These are phyloP conservation scores for Hystrix cristata DNA, from an alignment of 2,113 vertebrate species.

Conservation along the genomic window DNA sequence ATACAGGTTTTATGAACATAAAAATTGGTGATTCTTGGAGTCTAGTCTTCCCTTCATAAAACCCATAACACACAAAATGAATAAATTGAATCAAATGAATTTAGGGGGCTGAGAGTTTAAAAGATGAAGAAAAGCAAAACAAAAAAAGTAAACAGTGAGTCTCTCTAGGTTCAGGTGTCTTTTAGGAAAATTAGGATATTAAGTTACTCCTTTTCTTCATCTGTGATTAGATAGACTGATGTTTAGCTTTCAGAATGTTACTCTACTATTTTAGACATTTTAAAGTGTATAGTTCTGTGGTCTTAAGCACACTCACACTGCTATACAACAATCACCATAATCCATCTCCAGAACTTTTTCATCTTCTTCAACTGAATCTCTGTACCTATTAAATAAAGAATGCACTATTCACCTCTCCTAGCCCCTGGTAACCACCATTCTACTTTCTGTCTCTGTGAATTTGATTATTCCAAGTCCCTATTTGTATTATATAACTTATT, in stretches of 20 bases:
- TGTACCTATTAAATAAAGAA: not conserved
- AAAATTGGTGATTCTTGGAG: slow-evolving; percentile 17
- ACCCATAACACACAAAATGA: slow-evolving; percentile 50
- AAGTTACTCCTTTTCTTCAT: not conserved
- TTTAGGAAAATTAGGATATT: slow-evolving; percentile 2
- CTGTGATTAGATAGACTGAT: slow-evolving; percentile 1
- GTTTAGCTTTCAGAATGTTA: slow-evolving; percentile 43
- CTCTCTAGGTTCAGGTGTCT: not conserved
- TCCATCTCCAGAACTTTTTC: not conserved
- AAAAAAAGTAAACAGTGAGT: slow-evolving; percentile 19
- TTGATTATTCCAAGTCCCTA: not conserved
- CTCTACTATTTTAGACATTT: not conserved
- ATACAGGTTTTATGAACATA: slow-evolving; percentile 22
- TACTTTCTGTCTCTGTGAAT: slow-evolving; percentile 30
- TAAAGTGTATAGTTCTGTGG: slow-evolving; percentile 23
- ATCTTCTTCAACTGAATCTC: slow-evolving; percentile 44
- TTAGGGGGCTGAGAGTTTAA: not conserved
- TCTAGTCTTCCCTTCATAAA: slow-evolving; percentile 50
- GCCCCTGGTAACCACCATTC: not conserved
- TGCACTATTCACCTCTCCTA: not conserved
- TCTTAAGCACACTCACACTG: not conserved
- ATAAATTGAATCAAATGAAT: slow-evolving; percentile 37
- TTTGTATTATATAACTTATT: slow-evolving; percentile 52
- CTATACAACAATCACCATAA: not conserved
- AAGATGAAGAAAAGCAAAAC: not conserved